Conservation (phyloP, 2,113 vertebrate species). For the Cygnus atratus region DNA sequence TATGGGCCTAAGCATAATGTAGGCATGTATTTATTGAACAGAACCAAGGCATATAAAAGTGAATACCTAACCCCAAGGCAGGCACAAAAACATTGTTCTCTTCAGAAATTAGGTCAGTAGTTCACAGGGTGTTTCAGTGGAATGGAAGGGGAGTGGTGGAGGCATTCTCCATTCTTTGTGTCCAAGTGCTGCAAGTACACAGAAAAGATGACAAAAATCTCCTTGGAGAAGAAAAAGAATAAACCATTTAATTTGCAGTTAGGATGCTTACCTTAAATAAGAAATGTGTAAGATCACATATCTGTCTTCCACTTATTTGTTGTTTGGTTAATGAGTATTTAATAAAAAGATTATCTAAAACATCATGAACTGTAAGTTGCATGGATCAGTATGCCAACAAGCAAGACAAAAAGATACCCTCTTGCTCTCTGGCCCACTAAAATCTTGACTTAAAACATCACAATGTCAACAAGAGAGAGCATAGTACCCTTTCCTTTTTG, state of each 20-base stretch:
- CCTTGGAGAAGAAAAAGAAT: neutral
- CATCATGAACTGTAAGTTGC: neutral
- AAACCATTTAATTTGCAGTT: neutral
- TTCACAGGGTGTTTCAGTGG: neutral
- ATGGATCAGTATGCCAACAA: neutral
- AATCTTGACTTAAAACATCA: neutral
- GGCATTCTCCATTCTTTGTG: neutral
- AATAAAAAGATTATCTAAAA: neutral
- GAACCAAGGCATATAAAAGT: neutral
- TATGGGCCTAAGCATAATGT: neutral
- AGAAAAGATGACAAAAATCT: neutral
- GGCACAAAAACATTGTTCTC: neutral
- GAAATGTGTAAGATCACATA: neutral
- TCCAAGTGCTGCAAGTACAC: neutral
- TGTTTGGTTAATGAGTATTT: neutral
- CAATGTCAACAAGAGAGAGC: neutral
- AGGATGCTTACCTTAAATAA: neutral
- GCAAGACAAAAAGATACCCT: neutral
- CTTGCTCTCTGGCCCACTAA: neutral
- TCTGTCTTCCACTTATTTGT: fast-evolving
- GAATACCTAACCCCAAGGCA: neutral
- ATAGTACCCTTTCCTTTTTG: neutral
- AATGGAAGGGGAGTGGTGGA: neutral
- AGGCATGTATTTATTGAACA: neutral
- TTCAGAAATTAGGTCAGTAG: neutral